Conservation (phyloP, 2,888 invertebrate species). For the Lasiommata megera region DNA sequence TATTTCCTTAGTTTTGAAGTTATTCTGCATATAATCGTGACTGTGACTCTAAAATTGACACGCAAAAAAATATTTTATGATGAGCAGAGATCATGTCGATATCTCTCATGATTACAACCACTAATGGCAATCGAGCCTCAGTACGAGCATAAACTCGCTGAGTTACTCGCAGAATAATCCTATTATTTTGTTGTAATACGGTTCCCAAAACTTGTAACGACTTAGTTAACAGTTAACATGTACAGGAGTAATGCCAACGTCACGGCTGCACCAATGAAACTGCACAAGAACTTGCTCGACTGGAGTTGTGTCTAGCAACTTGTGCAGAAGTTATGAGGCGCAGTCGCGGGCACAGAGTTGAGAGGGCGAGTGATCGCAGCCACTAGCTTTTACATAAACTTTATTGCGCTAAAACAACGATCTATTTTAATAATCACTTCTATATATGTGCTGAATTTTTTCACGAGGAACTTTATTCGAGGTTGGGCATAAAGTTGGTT, state of each 20-base stretch:
- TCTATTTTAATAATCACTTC: too few species aligned
- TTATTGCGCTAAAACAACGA: not conserved
- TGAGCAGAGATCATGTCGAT: too few species aligned
- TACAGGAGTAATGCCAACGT: not conserved
- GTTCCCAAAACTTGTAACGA: not conserved
- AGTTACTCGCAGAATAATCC: not conserved
- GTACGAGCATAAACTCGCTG: too few species aligned
- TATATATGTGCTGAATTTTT: too few species aligned
- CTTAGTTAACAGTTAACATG: conserved; percentile 1
- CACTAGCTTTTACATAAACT: not conserved
- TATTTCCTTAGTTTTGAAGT: too few species aligned
- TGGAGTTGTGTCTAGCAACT: not conserved
- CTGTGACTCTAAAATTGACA: too few species aligned
- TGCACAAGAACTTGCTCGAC: not conserved
- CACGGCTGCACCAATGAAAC: not conserved
- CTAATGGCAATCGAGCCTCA: too few species aligned
- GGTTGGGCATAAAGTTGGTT: too few species aligned
- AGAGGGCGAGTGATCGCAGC: not conserved
- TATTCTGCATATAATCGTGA: too few species aligned
- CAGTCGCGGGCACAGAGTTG: conserved; percentile 2
- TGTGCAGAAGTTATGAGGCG: not conserved
- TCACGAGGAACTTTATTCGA: too few species aligned
- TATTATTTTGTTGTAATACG: not conserved
- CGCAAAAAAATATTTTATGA: too few species aligned
- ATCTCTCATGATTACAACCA: too few species aligned